Percentiles rank a stretch among this genome's conserved stretches.
phyloP scores from a whole-genome alignment of 1,140 invertebrate species.

The Nymphalis io region DNA sequence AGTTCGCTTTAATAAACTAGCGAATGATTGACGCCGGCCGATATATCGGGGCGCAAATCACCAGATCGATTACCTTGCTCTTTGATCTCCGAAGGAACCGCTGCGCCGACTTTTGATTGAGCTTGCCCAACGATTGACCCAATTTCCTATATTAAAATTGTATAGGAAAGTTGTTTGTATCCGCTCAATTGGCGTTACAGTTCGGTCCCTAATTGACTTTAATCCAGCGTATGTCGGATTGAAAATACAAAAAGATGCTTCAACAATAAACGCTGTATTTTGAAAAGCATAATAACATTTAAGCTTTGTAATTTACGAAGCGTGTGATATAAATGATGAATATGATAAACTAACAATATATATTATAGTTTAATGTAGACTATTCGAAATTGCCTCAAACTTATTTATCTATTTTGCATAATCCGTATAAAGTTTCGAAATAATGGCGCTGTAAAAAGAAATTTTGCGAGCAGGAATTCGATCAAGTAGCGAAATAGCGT shows the following conservation, averaged over 20 bases:
- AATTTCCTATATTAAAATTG: conserved; percentile 34
- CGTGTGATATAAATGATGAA: conserved; percentile 4
- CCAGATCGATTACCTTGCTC: conserved; percentile 31
- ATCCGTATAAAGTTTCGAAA: conserved; percentile 47
- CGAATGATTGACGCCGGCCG: conserved; percentile 24
- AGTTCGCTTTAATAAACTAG: conserved; percentile 19
- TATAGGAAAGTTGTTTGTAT: conserved; percentile 23
- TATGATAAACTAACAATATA: background rate
- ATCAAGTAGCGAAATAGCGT: conserved; percentile 58
- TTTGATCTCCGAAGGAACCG: conserved; percentile 35
- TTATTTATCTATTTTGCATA: conserved; percentile 55
- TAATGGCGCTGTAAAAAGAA: conserved; percentile 60
- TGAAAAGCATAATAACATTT: conserved; percentile 4
- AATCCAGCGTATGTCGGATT: conserved; percentile 15
- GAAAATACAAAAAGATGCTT: background rate
- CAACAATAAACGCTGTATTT: conserved; percentile 1
- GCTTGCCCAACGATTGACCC: conserved; percentile 27
- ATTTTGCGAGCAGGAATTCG: conserved; percentile 54
- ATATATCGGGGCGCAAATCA: conserved; percentile 35
- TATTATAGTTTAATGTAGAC: conserved; percentile 10
- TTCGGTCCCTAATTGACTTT: conserved; percentile 28
- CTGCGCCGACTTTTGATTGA: conserved; percentile 31
- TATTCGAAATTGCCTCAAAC: conserved; percentile 23
- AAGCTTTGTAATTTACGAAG: conserved; percentile 8
- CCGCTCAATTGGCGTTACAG: conserved; percentile 19